Conservation (phyloP, 1,140 invertebrate species). For the Venturia canescens region DNA sequence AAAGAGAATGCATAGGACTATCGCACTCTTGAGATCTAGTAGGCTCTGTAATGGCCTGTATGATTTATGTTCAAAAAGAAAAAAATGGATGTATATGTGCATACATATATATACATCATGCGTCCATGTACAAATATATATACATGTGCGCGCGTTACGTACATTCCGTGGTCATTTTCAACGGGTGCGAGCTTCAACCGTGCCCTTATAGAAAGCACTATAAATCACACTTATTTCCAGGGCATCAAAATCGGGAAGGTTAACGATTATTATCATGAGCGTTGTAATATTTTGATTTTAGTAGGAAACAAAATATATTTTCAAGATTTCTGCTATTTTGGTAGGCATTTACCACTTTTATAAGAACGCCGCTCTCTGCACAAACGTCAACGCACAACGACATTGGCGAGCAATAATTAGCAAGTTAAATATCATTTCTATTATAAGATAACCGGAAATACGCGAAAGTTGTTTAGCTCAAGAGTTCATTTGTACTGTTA, state of each 20-base stretch:
- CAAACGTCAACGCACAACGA: no score
- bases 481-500: no score
- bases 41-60: constrained; percentile 71
- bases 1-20: constrained; percentile 58
- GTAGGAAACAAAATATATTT: not conserved
- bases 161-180: constrained; percentile 62
- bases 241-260: not conserved
- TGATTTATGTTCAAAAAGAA: constrained; percentile 70
- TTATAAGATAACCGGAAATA: no score
- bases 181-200: constrained; percentile 47
- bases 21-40: constrained; percentile 68
- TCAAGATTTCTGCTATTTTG: not conserved
- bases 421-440: no score
- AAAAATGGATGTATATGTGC: not conserved
- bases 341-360: no score
- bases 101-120: not conserved
- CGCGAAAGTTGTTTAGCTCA: no score
- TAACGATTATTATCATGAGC: not conserved
- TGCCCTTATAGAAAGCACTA: constrained; percentile 62
- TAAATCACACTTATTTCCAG: constrained; percentile 60
- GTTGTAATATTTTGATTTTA: not conserved
- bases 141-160: not conserved
- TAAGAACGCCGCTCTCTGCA: no score
- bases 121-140: not conserved
- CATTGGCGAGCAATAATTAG: no score